Evolutionary conservation across 2,113 vertebrate genomes (phyloP).

Genomic region (Stercorarius parasiticus): DNA sequence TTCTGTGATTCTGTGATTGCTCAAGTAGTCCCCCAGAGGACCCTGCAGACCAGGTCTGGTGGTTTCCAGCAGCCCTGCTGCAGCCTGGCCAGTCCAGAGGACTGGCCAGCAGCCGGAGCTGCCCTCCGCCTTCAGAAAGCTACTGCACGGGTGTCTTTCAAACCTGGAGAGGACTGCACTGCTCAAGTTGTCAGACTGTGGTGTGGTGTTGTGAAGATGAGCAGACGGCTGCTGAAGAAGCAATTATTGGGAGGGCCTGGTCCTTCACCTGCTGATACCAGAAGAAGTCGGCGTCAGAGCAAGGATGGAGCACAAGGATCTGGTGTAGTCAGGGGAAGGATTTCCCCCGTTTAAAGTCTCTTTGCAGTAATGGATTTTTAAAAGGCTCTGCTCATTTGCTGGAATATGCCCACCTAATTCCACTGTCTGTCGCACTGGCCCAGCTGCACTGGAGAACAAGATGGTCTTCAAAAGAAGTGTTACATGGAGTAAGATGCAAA

Average conservation of each 20-base stretch:
- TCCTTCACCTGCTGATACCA: not conserved
- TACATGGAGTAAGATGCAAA: not conserved
- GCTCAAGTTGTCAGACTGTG: not conserved
- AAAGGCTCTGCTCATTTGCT: not conserved
- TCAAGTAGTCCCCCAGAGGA: accelerated
- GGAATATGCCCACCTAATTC: not conserved
- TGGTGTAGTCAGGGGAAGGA: not conserved
- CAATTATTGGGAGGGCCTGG: not conserved
- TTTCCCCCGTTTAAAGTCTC: not conserved
- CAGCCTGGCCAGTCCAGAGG: not conserved
- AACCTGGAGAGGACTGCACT: not conserved
- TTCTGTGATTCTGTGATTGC: too few relatives aligned
- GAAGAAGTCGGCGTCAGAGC: not conserved
- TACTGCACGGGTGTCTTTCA: not conserved
- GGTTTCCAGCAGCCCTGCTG: not conserved
- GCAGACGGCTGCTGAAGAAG: not conserved
- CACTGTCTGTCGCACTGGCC: not conserved
- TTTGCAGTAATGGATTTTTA: not conserved
- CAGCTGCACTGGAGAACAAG: not conserved
- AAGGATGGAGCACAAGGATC: not conserved
- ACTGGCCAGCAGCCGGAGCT: too few relatives aligned
- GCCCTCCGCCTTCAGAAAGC: not conserved
- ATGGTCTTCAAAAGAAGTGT: not conserved
- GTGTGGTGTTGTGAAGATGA: not conserved
- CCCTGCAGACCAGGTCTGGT: too few relatives aligned